phyloP scores from a whole-genome alignment of 23 tunicate species.

The Diplosoma virens region DNA sequence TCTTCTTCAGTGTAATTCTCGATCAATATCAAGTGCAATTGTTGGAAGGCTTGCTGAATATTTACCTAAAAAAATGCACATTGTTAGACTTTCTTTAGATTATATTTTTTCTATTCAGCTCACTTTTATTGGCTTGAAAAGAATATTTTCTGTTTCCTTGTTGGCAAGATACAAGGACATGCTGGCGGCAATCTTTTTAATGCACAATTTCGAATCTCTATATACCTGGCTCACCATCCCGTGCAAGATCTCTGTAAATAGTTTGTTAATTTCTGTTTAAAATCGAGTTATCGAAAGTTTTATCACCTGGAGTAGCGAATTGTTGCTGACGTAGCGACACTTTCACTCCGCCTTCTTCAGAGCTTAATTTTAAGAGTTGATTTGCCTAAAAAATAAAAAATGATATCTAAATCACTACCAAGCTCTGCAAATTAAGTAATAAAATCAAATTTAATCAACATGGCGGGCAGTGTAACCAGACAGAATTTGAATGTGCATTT shows the following conservation, averaged over 20 bases:
- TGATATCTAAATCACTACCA: neutral
- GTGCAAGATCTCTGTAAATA: slow-evolving; percentile 61
- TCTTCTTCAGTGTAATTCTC: slow-evolving; percentile 62
- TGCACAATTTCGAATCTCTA: slow-evolving; percentile 45
- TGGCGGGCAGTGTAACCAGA: no score
- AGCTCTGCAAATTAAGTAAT: no score
- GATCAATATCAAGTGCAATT: slow-evolving; percentile 27
- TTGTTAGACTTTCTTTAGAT: no score
- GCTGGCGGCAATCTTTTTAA: slow-evolving; percentile 45
- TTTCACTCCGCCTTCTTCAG: slow-evolving; percentile 43
- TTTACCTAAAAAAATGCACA: slow-evolving; percentile 5
- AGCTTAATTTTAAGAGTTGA: slow-evolving; percentile 35
- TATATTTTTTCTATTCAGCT: no score
- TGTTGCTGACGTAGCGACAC: slow-evolving; percentile 50
- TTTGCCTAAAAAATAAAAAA: slow-evolving; percentile 33
- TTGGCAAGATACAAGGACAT: slow-evolving; percentile 86
- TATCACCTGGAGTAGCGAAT: slow-evolving; percentile 59
- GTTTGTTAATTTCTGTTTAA: no score
- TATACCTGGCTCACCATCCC: slow-evolving; percentile 64
- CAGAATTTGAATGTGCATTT: no score
- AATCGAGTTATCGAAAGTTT: neutral
- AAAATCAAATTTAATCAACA: no score
- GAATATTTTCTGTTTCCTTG: slow-evolving; percentile 92
- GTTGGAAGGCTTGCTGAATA: slow-evolving; percentile 42
- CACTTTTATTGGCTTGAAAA: slow-evolving; percentile 89